Conservation (phyloP, 2,888 invertebrate species). For the Drosophila kanekoi region DNA sequence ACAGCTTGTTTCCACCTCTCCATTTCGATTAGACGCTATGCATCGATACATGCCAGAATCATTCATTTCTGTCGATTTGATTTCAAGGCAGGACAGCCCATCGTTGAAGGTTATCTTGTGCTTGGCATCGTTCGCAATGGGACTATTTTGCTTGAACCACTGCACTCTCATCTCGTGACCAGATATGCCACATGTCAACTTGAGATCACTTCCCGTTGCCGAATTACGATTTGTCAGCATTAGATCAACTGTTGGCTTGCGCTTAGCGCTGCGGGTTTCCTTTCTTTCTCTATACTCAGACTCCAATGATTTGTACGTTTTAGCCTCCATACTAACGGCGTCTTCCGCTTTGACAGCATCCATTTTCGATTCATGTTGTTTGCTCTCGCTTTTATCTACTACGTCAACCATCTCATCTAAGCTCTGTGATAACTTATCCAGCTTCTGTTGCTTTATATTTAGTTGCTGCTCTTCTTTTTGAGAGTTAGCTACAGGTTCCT, state of each 20-base stretch:
- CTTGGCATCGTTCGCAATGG: slow-evolving; percentile 83
- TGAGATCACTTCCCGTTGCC: slow-evolving; percentile 90
- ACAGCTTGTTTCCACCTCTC: slow-evolving; percentile 84
- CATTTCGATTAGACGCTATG: slow-evolving; percentile 88
- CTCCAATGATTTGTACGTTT: slow-evolving; percentile 58
- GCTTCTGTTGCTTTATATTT: neutral
- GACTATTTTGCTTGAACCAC: slow-evolving; percentile 91
- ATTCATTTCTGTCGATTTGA: slow-evolving; percentile 88
- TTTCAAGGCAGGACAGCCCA: slow-evolving; percentile 89
- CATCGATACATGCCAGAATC: slow-evolving; percentile 94
- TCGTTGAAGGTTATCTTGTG: slow-evolving; percentile 87
- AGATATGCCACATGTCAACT: slow-evolving; percentile 91
- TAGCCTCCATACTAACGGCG: slow-evolving; percentile 11
- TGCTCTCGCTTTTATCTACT: slow-evolving; percentile 4
- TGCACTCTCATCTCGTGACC: slow-evolving; percentile 89
- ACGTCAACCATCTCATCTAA: neutral
- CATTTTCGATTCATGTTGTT: neutral
- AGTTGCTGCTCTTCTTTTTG: slow-evolving; percentile 1
- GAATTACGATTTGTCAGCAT: slow-evolving; percentile 91
- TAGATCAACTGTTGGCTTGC: slow-evolving; percentile 85
- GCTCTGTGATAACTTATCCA: neutral
- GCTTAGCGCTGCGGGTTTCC: slow-evolving; percentile 76
- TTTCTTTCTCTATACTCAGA: slow-evolving; percentile 73
- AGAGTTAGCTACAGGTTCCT: neutral
- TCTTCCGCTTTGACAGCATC: slow-evolving; percentile 15